A percentile compares a stretch with the other conserved stretches of the same genome.
Evolutionary conservation across 2,888 invertebrate genomes (phyloP).

Genomic region (Pelosia muscerda): DNA sequence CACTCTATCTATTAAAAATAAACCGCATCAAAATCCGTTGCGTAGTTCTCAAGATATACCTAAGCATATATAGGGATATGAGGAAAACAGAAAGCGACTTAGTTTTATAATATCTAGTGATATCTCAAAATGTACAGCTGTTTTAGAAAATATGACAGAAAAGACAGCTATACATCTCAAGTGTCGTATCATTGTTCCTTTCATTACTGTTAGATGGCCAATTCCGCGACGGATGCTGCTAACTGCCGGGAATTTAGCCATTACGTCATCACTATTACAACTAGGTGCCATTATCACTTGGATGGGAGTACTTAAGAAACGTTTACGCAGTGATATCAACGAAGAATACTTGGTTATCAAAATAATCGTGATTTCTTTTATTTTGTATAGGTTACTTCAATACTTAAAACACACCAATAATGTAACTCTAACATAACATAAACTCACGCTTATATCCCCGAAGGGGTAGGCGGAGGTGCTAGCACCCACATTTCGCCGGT

Average conservation of each 20-base stretch:
- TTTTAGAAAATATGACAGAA: neutral
- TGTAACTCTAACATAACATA: too few relatives aligned
- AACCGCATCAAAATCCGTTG: too few relatives aligned
- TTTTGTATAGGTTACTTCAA: neutral
- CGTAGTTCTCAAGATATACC: too few relatives aligned
- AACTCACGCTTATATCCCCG: too few relatives aligned
- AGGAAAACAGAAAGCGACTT: too few relatives aligned
- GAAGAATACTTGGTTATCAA: neutral
- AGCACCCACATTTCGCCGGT: too few relatives aligned
- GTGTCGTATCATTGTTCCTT: conserved; percentile 26
- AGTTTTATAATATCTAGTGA: too few relatives aligned
- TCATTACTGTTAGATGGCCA: conserved; percentile 41
- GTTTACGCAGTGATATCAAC: conserved; percentile 25
- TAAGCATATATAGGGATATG: too few relatives aligned
- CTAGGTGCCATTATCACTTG: neutral
- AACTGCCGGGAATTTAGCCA: conserved; percentile 59
- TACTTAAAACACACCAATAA: too few relatives aligned
- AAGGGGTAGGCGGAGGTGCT: too few relatives aligned
- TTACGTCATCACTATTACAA: conserved; percentile 59
- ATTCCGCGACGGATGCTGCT: conserved; percentile 58
- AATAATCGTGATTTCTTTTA: neutral
- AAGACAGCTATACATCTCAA: neutral
- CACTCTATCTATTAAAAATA: too few relatives aligned
- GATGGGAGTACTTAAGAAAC: conserved; percentile 44
- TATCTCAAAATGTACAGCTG: neutral